phyloP scores from a whole-genome alignment of 2,797 vertebrate genomes.

The Oceanodroma leucorhoa region DNA sequence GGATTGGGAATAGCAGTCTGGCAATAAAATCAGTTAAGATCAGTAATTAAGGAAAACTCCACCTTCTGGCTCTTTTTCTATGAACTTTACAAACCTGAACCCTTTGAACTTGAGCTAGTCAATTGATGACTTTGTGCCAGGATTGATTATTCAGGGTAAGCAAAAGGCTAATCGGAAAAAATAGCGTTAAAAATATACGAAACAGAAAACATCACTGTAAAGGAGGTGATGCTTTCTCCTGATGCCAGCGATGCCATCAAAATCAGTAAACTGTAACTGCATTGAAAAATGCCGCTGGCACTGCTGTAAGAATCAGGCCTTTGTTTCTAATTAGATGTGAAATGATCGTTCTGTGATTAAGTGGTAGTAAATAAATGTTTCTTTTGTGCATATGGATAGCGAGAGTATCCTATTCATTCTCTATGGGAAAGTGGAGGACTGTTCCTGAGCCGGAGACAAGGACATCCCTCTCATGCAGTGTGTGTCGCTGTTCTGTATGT shows the following conservation, averaged over 20 bases:
- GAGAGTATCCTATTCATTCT: neutral
- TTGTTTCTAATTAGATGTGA: conserved; percentile 39
- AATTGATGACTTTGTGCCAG: neutral
- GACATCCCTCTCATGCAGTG: neutral
- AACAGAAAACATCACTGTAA: neutral
- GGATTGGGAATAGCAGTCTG: neutral
- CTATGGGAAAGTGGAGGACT: neutral
- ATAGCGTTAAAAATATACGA: neutral
- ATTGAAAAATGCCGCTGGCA: neutral
- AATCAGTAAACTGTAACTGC: neutral
- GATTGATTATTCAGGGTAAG: neutral
- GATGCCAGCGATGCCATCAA: neutral
- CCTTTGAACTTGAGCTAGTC: neutral
- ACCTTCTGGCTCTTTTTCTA: neutral
- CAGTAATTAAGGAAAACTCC: neutral
- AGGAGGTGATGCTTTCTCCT: neutral
- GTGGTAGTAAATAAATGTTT: conserved; percentile 38
- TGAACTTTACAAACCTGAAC: neutral
- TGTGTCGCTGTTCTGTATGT: neutral
- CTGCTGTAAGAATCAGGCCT: neutral
- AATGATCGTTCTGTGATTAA: conserved; percentile 26
- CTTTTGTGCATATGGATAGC: neutral
- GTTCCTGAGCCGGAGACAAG: neutral
- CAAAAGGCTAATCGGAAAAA: neutral
- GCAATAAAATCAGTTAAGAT: neutral